Base-by-base conservation (phyloP, 2,113 vertebrate species). In the Semicossyphus pulcher region DNA sequence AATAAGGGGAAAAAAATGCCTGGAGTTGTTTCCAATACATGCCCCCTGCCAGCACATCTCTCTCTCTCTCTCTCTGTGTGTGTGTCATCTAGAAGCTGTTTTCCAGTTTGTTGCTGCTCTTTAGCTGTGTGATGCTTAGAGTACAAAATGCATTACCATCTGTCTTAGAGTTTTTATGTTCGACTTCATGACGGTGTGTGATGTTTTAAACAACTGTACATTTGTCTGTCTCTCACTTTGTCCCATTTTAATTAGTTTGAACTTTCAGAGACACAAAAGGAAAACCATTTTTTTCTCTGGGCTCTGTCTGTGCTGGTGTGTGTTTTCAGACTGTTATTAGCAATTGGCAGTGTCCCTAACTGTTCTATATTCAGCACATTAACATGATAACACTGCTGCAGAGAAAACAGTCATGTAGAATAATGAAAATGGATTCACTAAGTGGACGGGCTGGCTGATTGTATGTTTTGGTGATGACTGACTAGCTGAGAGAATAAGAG, bases 1-100 rank as follows among this genome's bases (percentile, higher is more conserved):
- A 83, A 86, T 85, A 84, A 83, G 74, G 69, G 56, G 31, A 48
- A 57, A 62, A 56, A 84, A 76, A 29, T 12, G 78, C 84, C 81
- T 69, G 16, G 4, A 79, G 86, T 79, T 72, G 66, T 87, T 86
- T 74, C 58, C 78, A 68, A 64, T 80, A 72, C 74, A 79, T 48
- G 57, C 76, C 86, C 78, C 82, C 81, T 72, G 84, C 73, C 28
- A 52, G 52, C 49, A 12, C 42, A 12, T 73, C 42, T 57, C 32
- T 34, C 32, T 10, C 32, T 34, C 32, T 34, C 32, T 34, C 32
- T 34, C 32, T 47, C 26, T 65, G 51, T 64, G 58, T 54, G 58
- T 79, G 69, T 76, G 67, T 73, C 34, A 58, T 73, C 70, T 21
- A 66, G 68, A 69, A 44, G 18, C 25, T 66, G 61, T 81, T 80